Conservation (phyloP, 2,113 vertebrate species). For the Tonatia bakeri region DNA sequence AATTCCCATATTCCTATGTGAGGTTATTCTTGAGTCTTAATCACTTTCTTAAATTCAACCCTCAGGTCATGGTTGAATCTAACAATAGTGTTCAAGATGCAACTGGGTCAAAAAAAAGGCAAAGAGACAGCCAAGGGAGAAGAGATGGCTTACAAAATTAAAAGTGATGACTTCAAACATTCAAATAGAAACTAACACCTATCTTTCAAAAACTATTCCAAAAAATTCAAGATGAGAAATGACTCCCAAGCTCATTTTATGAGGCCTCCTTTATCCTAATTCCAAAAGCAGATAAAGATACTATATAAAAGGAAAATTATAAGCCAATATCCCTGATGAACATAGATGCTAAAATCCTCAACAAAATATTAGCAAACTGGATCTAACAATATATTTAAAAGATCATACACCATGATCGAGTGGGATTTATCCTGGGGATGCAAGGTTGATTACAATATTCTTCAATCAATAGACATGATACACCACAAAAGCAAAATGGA, state of each 20-base stretch:
- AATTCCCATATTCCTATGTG: not conserved
- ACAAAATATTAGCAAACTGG: not conserved
- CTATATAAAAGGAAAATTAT: not conserved
- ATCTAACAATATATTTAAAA: not conserved
- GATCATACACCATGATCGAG: not conserved
- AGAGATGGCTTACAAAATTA: not conserved
- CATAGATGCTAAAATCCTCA: not conserved
- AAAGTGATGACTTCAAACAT: not conserved
- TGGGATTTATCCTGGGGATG: not conserved
- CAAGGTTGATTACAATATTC: not conserved
- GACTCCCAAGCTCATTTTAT: not conserved
- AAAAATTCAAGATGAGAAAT: not conserved
- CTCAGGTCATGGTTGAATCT: not conserved
- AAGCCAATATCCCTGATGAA: not conserved
- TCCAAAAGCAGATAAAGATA: not conserved
- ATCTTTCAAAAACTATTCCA: not conserved
- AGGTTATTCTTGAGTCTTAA: slow-evolving; percentile 13
- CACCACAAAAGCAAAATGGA: not conserved
- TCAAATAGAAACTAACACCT: not conserved
- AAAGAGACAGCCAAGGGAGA: not conserved
- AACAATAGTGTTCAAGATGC: not conserved
- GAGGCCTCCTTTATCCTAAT: not conserved
- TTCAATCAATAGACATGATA: not conserved
- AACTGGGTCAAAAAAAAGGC: not conserved
- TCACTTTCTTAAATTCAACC: slow-evolving; percentile 29